Percentiles rank a stretch among this genome's conserved stretches.
Evolutionary conservation across 2,888 invertebrate species (phyloP).

Genomic region (Diploptera punctata): DNA sequence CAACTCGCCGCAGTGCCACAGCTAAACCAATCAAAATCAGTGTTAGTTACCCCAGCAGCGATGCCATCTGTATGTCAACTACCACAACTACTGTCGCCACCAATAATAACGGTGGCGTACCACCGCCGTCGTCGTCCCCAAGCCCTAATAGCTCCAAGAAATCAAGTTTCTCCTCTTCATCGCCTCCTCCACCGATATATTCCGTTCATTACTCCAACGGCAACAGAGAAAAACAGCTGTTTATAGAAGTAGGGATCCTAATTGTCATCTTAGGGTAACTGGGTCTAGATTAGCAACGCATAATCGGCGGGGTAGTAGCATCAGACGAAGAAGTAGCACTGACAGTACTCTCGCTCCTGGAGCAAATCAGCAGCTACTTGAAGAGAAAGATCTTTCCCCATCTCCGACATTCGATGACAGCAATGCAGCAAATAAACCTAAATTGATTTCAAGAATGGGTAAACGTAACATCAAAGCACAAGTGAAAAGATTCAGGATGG

Average conservation of each 20-base stretch:
- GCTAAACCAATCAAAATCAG: slow-evolving; percentile 77
- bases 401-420: slow-evolving; percentile 49
- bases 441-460: slow-evolving; percentile 73
- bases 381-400: slow-evolving; percentile 46
- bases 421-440: slow-evolving; percentile 50
- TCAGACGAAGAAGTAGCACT: slow-evolving; percentile 59
- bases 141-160: slow-evolving; percentile 40
- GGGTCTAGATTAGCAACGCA: slow-evolving; percentile 61
- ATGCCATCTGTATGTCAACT: slow-evolving; percentile 36
- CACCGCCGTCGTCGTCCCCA: slow-evolving; percentile 42
- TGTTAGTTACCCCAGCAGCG: slow-evolving; percentile 72
- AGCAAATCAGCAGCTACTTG: neutral
- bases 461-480: slow-evolving; percentile 87
- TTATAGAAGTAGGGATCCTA: slow-evolving; percentile 12
- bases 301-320: slow-evolving; percentile 44
- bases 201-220: slow-evolving; percentile 24
- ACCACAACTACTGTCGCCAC: slow-evolving; percentile 35
- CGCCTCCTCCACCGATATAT: slow-evolving; percentile 31
- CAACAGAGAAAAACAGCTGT: slow-evolving; percentile 10
- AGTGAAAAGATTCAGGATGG: slow-evolving; percentile 91
- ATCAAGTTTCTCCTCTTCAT: slow-evolving; percentile 36
- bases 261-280: slow-evolving; percentile 45
- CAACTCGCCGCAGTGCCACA: slow-evolving; percentile 62
- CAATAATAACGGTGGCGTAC: slow-evolving; percentile 38
- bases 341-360: slow-evolving; percentile 47